phyloP scores from a whole-genome alignment of 1,140 invertebrate species.

The Lucilia sericata region DNA sequence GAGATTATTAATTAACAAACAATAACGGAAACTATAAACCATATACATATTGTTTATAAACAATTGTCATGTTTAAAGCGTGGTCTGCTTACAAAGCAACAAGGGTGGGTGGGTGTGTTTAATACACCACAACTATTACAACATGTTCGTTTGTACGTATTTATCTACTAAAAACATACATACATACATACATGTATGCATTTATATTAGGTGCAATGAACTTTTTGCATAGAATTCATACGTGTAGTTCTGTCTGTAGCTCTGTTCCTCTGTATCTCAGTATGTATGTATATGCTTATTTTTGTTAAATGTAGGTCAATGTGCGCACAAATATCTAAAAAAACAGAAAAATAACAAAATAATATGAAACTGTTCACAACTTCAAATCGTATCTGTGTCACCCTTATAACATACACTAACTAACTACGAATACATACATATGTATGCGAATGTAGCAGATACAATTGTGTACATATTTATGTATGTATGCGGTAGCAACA shows the following conservation, averaged over 20 bases:
- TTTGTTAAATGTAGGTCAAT: constrained; percentile 22
- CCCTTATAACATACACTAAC: neutral
- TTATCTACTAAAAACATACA: neutral
- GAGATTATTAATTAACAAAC: too few relatives aligned
- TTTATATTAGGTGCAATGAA: neutral
- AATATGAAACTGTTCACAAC: constrained; percentile 9
- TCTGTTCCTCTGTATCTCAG: too few relatives aligned
- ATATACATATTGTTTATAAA: too few relatives aligned
- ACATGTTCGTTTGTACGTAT: neutral
- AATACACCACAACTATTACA: neutral
- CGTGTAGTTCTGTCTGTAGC: neutral
- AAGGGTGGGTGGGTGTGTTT: constrained; percentile 2
- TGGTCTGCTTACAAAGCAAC: neutral
- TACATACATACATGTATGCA: neutral
- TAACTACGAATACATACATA: neutral
- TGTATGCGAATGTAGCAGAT: neutral
- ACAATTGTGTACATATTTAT: neutral
- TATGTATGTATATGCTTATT: neutral
- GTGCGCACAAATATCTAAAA: constrained; percentile 37
- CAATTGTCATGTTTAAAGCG: neutral
- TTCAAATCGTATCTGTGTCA: constrained; percentile 7
- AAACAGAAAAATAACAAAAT: neutral
- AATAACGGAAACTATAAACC: too few relatives aligned
- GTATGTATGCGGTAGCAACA: neutral
- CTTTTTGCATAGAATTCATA: neutral